These are phyloP conservation scores for Eriosoma lanigerum DNA, from an alignment of 1,140 invertebrate genomes.

Conservation along the genomic window DNA sequence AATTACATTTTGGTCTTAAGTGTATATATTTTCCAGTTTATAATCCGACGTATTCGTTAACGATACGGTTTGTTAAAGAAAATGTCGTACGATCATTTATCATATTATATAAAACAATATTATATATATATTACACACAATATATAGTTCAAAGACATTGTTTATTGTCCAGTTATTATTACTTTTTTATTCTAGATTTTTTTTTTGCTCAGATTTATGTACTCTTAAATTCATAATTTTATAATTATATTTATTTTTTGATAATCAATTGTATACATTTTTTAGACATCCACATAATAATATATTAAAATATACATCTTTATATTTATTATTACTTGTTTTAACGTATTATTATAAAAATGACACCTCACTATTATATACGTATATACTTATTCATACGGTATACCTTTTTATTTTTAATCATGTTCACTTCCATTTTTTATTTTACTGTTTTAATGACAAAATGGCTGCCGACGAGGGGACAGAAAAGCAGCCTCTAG, in stretches of 20 bases:
- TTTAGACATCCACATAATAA: no score
- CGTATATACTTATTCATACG: no score
- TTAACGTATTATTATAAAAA: constrained; percentile 6
- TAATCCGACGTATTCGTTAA: neutral
- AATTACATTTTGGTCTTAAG: constrained; percentile 17
- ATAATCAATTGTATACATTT: no score
- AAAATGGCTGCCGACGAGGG: constrained; percentile 39
- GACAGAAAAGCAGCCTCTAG: neutral
- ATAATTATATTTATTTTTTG: neutral
- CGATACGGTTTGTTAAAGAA: constrained; percentile 11
- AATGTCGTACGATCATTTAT: neutral
- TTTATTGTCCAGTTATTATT: neutral
- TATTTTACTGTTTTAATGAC: constrained; percentile 40
- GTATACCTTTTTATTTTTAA: constrained; percentile 18
- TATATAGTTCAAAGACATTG: neutral
- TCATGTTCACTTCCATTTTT: constrained; percentile 33
- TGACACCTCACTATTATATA: neutral
- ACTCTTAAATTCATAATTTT: neutral
- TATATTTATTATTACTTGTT: constrained; percentile 8
- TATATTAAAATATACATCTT: neutral
- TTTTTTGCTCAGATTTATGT: no score
- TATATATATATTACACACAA: neutral
- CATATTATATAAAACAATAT: neutral
- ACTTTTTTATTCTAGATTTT: neutral
- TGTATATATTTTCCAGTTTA: neutral